phyloP scores from a whole-genome alignment of 2,888 invertebrate genomes.

The Cinara cedri region DNA sequence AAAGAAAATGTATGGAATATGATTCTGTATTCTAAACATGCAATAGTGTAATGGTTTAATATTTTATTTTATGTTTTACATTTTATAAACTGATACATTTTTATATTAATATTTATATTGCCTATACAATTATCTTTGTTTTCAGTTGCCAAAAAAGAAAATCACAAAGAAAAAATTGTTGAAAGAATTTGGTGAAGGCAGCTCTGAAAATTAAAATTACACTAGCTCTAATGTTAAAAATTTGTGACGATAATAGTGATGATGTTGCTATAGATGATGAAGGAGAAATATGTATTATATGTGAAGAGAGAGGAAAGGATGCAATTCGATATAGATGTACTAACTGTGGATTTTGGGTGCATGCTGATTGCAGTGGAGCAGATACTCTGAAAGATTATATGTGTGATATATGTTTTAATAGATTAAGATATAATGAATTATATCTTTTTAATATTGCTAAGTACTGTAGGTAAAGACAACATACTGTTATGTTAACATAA shows the following conservation, averaged over 20 bases:
- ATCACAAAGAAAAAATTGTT: neutral
- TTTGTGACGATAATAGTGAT: constrained; percentile 7
- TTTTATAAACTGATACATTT: constrained; percentile 1
- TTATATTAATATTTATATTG: neutral
- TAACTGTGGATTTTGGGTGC: neutral
- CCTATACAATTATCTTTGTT: neutral
- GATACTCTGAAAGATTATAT: neutral
- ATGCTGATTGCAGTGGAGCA: constrained; percentile 1
- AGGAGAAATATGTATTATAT: neutral
- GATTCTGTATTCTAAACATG: too few relatives aligned
- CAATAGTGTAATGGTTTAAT: too few relatives aligned
- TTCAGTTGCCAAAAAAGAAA: constrained; percentile 7
- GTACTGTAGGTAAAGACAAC: too few relatives aligned
- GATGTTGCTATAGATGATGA: constrained; percentile 1
- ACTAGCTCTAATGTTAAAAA: neutral
- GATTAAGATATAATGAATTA: neutral
- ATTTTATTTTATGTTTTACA: too few relatives aligned
- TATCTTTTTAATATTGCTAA: too few relatives aligned
- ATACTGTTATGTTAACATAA: too few relatives aligned
- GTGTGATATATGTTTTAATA: neutral
- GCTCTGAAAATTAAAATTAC: neutral
- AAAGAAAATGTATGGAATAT: too few relatives aligned
- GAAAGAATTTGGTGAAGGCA: neutral
- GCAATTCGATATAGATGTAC: too few relatives aligned
- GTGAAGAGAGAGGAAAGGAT: constrained; percentile 4